A percentile compares a stretch with the other conserved stretches of the same genome.
phyloP scores from a whole-genome alignment of 1,140 invertebrate species.

The Pseudomyrmex concolor region DNA sequence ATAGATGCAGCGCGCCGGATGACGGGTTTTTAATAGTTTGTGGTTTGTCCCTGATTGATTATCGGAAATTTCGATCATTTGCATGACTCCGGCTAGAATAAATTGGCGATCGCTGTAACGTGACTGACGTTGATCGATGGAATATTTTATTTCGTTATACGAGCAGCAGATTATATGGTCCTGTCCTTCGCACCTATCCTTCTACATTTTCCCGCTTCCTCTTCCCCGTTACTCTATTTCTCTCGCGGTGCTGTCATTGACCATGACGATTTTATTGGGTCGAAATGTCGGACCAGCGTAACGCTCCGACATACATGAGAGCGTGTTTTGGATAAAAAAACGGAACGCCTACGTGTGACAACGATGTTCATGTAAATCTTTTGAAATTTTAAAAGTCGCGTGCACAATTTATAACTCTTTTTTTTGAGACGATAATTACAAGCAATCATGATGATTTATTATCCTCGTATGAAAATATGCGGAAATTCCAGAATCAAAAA shows the following conservation, averaged over 20 bases:
- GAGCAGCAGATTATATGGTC: slow-evolving; percentile 37
- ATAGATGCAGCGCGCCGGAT: slow-evolving; percentile 37
- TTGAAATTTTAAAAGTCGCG: slow-evolving; percentile 27
- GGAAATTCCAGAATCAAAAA: not conserved
- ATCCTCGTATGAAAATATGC: not conserved
- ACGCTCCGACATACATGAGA: slow-evolving; percentile 71
- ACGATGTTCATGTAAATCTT: slow-evolving; percentile 21
- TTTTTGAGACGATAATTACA: not conserved
- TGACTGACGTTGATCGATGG: slow-evolving; percentile 68
- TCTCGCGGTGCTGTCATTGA: slow-evolving; percentile 59
- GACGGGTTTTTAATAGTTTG: slow-evolving; percentile 63
- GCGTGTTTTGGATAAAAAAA: slow-evolving; percentile 48
- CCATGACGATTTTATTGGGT: slow-evolving; percentile 63
- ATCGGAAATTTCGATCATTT: slow-evolving; percentile 72
- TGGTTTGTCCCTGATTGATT: slow-evolving; percentile 71
- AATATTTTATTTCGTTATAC: slow-evolving; percentile 57
- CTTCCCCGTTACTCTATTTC: not conserved
- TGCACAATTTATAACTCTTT: not conserved
- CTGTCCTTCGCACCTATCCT: slow-evolving; percentile 6
- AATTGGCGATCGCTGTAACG: slow-evolving; percentile 70
- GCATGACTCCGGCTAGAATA: slow-evolving; percentile 68
- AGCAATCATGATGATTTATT: not conserved
- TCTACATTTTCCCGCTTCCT: too few relatives aligned
- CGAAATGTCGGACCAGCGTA: slow-evolving; percentile 78
- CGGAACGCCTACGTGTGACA: not conserved